phyloP scores from a whole-genome alignment of 2,888 invertebrate genomes.

The Cheilosia vernalis region DNA sequence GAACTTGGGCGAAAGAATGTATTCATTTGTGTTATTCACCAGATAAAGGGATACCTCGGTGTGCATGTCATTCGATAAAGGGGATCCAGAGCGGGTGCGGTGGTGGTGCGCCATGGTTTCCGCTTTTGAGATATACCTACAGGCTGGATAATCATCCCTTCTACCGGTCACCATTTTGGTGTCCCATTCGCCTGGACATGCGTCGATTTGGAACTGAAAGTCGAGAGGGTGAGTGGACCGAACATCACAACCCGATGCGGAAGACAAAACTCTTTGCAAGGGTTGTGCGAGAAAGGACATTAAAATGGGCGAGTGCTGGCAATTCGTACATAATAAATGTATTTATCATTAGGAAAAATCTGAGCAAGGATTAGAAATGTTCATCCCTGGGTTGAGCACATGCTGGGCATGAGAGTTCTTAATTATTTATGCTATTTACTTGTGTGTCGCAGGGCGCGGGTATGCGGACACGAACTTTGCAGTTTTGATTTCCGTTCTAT shows the following conservation, averaged over 20 bases:
- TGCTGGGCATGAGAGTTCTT: slow-evolving; percentile 15
- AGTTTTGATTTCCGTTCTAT: slow-evolving; percentile 9
- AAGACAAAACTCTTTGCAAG: slow-evolving; percentile 34
- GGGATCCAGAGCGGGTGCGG: background rate
- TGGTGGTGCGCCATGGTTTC: slow-evolving; percentile 28
- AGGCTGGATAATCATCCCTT: slow-evolving; percentile 24
- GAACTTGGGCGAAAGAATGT: slow-evolving; percentile 74
- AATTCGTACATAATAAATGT: slow-evolving; percentile 82
- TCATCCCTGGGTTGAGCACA: slow-evolving; percentile 16
- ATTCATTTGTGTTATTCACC: slow-evolving; percentile 68
- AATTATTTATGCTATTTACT: slow-evolving; percentile 42
- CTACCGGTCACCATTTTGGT: slow-evolving; percentile 67
- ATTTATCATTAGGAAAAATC: slow-evolving; percentile 81
- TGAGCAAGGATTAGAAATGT: slow-evolving; percentile 71
- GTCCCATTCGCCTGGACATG: slow-evolving; percentile 60
- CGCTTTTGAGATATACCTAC: slow-evolving; percentile 32
- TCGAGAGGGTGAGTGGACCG: slow-evolving; percentile 56
- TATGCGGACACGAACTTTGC: slow-evolving; percentile 12
- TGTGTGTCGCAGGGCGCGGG: slow-evolving; percentile 32
- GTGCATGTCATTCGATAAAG: slow-evolving; percentile 31
- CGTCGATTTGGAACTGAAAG: slow-evolving; percentile 56
- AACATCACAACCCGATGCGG: slow-evolving; percentile 23
- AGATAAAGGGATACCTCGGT: slow-evolving; percentile 60
- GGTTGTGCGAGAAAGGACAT: slow-evolving; percentile 19
- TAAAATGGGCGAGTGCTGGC: slow-evolving; percentile 71